Percentiles rank a stretch among this genome's conserved stretches.
These are phyloP conservation scores for Callospermophilus lateralis DNA, from an alignment of 2,113 vertebrate genomes.

Conservation along the genomic window DNA sequence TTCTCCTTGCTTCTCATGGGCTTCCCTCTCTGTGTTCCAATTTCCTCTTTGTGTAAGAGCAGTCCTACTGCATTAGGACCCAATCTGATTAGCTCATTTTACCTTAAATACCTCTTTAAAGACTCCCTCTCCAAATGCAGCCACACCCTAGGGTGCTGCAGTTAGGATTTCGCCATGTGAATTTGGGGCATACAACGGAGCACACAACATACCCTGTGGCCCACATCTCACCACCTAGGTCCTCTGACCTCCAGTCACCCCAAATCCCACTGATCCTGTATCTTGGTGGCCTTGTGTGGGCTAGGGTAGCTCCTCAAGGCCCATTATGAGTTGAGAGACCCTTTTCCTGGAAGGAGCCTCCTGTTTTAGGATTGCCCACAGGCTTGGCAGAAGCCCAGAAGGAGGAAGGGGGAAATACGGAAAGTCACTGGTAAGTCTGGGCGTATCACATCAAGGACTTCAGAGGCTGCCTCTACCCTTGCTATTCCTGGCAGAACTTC, in stretches of 20 bases:
- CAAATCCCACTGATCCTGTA: fast-evolving
- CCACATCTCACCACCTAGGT: background rate
- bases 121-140: background rate
- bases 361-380: background rate
- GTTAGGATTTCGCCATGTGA: background rate
- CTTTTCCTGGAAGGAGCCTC: background rate
- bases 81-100: background rate
- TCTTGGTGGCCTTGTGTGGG: background rate
- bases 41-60: background rate
- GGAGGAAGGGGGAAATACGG: background rate
- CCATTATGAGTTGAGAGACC: background rate
- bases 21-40: background rate
- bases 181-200: background rate
- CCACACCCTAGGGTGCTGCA: background rate
- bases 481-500: background rate
- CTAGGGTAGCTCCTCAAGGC: background rate
- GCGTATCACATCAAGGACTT: background rate
- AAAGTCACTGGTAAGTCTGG: background rate
- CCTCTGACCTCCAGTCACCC: background rate
- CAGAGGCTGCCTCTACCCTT: background rate
- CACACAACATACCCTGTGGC: background rate
- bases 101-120: background rate
- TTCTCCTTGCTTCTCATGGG: background rate
- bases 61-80: background rate
- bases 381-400: background rate